These are phyloP conservation scores for Lepidurus arcticus DNA, from an alignment of 1,140 invertebrate genomes.

Conservation along the genomic window DNA sequence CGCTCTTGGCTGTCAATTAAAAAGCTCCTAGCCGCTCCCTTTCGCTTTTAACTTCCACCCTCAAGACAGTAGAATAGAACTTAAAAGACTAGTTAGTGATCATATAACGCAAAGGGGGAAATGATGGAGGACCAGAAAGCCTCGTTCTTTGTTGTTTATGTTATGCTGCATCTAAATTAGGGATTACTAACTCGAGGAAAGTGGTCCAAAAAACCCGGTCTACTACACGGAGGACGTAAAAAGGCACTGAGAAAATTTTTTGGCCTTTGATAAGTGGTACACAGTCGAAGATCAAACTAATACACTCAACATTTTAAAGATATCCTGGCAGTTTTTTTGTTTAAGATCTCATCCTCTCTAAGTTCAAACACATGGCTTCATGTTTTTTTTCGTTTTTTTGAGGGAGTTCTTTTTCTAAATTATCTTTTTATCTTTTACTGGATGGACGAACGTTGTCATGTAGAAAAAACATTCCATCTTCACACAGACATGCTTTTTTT, in stretches of 20 bases:
- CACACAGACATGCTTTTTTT: not conserved
- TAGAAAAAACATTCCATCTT: not conserved
- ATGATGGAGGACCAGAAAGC: not conserved
- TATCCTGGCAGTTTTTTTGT: not conserved
- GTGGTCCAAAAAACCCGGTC: constrained; percentile 17
- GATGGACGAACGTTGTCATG: not conserved
- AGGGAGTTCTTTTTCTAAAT: not conserved
- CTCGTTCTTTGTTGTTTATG: not conserved
- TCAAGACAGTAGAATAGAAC: not conserved
- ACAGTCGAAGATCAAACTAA: not conserved
- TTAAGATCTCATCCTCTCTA: not conserved
- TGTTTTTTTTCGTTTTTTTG: not conserved
- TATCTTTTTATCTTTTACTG: not conserved
- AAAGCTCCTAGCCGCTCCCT: too few species aligned
- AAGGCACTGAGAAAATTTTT: constrained; percentile 18
- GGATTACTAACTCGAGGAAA: not conserved
- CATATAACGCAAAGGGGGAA: not conserved
- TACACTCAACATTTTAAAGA: not conserved
- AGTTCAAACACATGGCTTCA: not conserved
- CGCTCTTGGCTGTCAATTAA: not conserved
- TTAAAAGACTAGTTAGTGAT: not conserved
- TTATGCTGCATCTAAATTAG: constrained; percentile 2
- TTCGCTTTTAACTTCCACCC: not conserved
- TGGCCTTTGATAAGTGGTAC: not conserved
- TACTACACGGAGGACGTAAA: constrained; percentile 21